Evolutionary conservation across 2,797 vertebrate genomes (phyloP).

Genomic region (Arctocebus calabarensis): DNA sequence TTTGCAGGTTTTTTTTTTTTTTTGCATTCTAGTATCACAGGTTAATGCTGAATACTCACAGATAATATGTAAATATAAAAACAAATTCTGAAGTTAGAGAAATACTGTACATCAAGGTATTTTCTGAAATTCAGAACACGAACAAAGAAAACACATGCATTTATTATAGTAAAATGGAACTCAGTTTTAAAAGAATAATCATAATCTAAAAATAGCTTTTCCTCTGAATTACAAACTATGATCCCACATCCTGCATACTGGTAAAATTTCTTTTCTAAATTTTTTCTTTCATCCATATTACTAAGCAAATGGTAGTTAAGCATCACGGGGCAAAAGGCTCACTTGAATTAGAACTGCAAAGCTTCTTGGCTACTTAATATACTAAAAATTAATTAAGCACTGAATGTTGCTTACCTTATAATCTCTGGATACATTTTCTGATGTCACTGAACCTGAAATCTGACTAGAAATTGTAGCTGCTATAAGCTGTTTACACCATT

Average conservation of each 20-base stretch:
- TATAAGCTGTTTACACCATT: slow-evolving; percentile 99
- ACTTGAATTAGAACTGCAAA: slow-evolving; percentile 21
- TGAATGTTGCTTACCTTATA: slow-evolving; percentile 90
- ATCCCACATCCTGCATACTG: neutral
- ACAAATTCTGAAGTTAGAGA: slow-evolving; percentile 23
- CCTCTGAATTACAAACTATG: slow-evolving; percentile 37
- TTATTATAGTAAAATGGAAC: slow-evolving; percentile 38
- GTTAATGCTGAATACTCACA: slow-evolving; percentile 36
- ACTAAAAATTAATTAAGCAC: slow-evolving; percentile 60
- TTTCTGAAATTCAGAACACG: slow-evolving; percentile 59
- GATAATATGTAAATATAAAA: slow-evolving; percentile 35
- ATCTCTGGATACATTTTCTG: slow-evolving; percentile 91
- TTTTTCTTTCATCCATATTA: neutral
- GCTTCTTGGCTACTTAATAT: slow-evolving; percentile 15
- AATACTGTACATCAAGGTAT: neutral
- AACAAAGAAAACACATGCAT: slow-evolving; percentile 41
- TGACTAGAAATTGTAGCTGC: slow-evolving; percentile 98
- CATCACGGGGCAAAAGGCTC: neutral
- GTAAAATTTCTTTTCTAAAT: slow-evolving; percentile 18
- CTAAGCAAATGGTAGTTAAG: slow-evolving; percentile 9
- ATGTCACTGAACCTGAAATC: slow-evolving; percentile 90
- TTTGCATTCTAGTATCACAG: slow-evolving; percentile 26
- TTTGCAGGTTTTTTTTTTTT: neutral
- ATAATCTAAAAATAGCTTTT: slow-evolving; percentile 41
- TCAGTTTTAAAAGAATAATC: slow-evolving; percentile 46